Evolutionary conservation across 2,797 vertebrate species (phyloP), one percentile per base, ranked within the genome.

Genomic region (Liasis olivaceus): DNA sequence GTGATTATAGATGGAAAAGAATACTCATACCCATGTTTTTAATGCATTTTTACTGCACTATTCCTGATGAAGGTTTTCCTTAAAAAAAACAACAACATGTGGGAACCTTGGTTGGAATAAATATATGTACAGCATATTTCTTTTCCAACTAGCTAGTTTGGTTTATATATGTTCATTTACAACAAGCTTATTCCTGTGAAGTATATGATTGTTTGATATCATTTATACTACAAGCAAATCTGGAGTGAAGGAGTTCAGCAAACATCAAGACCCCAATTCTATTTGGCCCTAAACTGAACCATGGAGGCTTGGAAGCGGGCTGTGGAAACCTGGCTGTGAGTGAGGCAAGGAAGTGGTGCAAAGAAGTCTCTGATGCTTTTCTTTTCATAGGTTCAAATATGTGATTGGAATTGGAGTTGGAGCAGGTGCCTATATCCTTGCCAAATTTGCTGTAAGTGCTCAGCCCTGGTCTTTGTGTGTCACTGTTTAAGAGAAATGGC

Each of bases 351-450:
- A 85, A 5, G 9, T 11, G 14, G 26, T 47, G 3, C 62, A 2
- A 11, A 31, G 6, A 47, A 14, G 15, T 17, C 26, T 11, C 54
- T 47, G 31, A 59, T 6, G 1, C 2, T 15, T 88, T 59, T 95
- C 77, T 36, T 1, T 91, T 89, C 93, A 28, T 92, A 99, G 99
- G 95, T 99, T 99, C 97, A 99, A 99, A 97, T 99, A 98, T 1
- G 98, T 99, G 96, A 98, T 99, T 0, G 99, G 99, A 91, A 99
- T 99, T 0, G 99, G 99, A 64, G 99, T 99, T 62, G 99, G 99
- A 93, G 99, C 99, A 2, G 99, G 99, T 92, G 98, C 99, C 89
- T 99, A 99, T 0, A 97, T 99, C 94, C 97, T 99, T 95, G 99
- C 99, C 97, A 99, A 99, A 96, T 99, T 99, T 93, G 98, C 99